Percentiles rank a stretch among this genome's conserved stretches.
Evolutionary conservation across 2,888 invertebrate genomes (phyloP).

Genomic region (Nymphalis c-album): DNA sequence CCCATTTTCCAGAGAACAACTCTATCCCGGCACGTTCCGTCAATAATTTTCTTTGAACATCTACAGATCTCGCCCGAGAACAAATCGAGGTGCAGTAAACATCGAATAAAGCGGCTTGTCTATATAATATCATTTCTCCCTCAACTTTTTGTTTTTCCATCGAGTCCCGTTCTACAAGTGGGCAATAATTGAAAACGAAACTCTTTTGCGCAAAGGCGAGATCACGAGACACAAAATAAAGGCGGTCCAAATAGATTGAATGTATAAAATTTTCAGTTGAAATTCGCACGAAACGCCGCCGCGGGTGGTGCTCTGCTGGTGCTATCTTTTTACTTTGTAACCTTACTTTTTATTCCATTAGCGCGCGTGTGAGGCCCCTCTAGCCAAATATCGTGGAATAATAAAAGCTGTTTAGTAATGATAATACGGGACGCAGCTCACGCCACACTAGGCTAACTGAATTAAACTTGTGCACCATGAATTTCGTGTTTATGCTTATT

Average conservation of each 20-base stretch:
- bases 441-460: constrained; percentile 68
- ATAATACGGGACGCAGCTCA: constrained; percentile 73
- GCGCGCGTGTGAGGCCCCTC: constrained; percentile 77
- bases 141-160: constrained; percentile 73
- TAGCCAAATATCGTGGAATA: constrained; percentile 80
- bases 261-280: constrained; percentile 81
- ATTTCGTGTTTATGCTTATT: constrained; percentile 65
- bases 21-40: constrained; percentile 74
- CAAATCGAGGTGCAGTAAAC: constrained; percentile 78
- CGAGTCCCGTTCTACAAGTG: constrained; percentile 79
- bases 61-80: constrained; percentile 71
- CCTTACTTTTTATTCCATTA: constrained; percentile 83
- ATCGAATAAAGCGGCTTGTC: constrained; percentile 75
- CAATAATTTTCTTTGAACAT: constrained; percentile 78
- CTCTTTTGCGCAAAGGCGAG: constrained; percentile 73
- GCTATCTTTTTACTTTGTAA: constrained; percentile 79
- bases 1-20: constrained; percentile 53
- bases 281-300: constrained; percentile 77
- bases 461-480: constrained; percentile 68
- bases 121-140: constrained; percentile 80
- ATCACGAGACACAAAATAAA: constrained; percentile 78
- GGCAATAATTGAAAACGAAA: constrained; percentile 82
- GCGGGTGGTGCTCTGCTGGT: constrained; percentile 70
- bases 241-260: constrained; percentile 80
- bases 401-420: constrained; percentile 81